Evolutionary conservation across 2,113 vertebrate genomes (phyloP), one percentile per base, ranked within the genome.

Genomic region (Tautogolabrus adspersus): DNA sequence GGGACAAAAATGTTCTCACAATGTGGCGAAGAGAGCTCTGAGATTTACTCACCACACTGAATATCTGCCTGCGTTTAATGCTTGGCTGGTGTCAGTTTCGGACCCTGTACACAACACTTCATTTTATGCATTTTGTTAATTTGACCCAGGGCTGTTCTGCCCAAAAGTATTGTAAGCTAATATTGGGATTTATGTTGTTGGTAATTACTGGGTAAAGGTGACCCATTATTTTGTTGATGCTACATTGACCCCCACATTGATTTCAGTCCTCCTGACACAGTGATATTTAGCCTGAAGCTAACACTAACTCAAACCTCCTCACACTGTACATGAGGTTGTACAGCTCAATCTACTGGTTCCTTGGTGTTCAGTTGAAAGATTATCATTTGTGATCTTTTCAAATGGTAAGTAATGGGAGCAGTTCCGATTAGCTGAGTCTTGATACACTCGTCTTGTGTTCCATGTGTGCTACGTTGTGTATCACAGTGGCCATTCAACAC

Each of bases 391-490:
- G 91, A 91, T 93, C 85, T 93, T 90, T 82, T 47, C 75, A 8
- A 13, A 79, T 81, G 94, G 94, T 95, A 93, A 94, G 93, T 92
- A 62, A 34, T 71, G 89, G 87, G 82, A 89, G 85, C 78, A 78
- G 77, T 89, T 89, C 83, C 80, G 30, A 23, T 77, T 79, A 90
- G 49, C 49, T 52, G 49, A 4, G 4, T 26, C 26, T 52, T 21
- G 86, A 87, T 81, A 91, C 86, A 89, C 89, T 86, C 66, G 91
- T 93, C 88, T 79, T 83, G 84, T 95, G 93, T 93, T 84, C 86
- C 92, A 92, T 93, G 86, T 92, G 85, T 92, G 92, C 92, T 91
- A 87, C 87, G 84, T 89, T 86, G 90, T 94, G 87, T 84, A 85
- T 89, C 92, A 90, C 83, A 59, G 70, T 92, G 88, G 83, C 85